phyloP scores from a whole-genome alignment of 2,797 vertebrate genomes.

The Anguilla marmorata region DNA sequence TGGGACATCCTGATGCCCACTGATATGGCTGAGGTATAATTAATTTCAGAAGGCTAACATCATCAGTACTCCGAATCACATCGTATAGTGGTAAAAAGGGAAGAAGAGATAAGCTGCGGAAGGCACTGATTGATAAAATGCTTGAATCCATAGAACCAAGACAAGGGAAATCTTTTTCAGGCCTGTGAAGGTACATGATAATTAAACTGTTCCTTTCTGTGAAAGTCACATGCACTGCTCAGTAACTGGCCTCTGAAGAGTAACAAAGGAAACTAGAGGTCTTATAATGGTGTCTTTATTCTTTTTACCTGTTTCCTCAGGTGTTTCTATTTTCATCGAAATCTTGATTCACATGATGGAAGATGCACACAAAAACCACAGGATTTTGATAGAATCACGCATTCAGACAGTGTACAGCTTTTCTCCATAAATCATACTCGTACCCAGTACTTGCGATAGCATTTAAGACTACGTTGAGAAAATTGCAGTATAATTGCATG shows the following conservation, averaged over 20 bases:
- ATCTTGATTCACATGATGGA: conserved; percentile 8
- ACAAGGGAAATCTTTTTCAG: not conserved
- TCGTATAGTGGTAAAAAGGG: conserved; percentile 48
- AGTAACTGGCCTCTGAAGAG: conserved; percentile 41
- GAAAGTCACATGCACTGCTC: conserved; percentile 36
- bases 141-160: not conserved
- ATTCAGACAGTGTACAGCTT: conserved; percentile 48
- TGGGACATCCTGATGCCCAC: conserved; percentile 33
- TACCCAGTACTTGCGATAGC: conserved; percentile 49
- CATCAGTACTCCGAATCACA: conserved; percentile 49
- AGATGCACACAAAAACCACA: conserved; percentile 41
- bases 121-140: conserved; percentile 27
- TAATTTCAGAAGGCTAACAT: conserved; percentile 61
- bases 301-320: not conserved
- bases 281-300: conserved; percentile 31
- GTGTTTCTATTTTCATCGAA: conserved; percentile 31
- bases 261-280: conserved; percentile 42
- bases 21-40: conserved; percentile 46
- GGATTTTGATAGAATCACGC: conserved; percentile 27
- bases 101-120: conserved; percentile 48
- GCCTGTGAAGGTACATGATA: not conserved
- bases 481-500: conserved; percentile 69
- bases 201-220: conserved; percentile 33
- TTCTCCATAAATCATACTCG: conserved; percentile 60
- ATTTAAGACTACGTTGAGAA: conserved; percentile 66